Conservation (phyloP, 1,140 invertebrate species). For the Lutraria rhynchaena region DNA sequence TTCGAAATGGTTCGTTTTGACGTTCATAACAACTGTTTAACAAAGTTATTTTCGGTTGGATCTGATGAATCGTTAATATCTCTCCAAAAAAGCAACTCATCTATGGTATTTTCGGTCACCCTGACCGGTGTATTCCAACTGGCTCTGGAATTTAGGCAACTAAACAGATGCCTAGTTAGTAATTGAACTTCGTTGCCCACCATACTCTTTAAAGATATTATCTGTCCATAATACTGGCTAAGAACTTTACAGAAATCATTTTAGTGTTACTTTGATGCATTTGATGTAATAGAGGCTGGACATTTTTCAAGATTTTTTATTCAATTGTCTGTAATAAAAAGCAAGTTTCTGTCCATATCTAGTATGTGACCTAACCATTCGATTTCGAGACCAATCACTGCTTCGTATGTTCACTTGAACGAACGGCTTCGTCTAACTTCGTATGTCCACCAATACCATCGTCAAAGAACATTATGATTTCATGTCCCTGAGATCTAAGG, state of each 20-base stretch:
- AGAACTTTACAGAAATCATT: background rate
- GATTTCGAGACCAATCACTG: slow-evolving; percentile 30
- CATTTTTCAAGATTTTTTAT: background rate
- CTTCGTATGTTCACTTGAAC: background rate
- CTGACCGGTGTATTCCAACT: slow-evolving; percentile 33
- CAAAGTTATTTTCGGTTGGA: background rate
- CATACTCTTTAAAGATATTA: slow-evolving; percentile 18
- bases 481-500: background rate
- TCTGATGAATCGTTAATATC: slow-evolving; percentile 6
- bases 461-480: slow-evolving; percentile 56
- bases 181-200: slow-evolving; percentile 19
- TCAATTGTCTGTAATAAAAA: slow-evolving; percentile 11
- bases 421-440: background rate
- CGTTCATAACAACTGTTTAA: background rate
- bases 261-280: background rate
- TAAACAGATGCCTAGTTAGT: slow-evolving; percentile 11
- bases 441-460: slow-evolving; percentile 48
- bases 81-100: too few relatives aligned
- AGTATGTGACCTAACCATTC: slow-evolving; percentile 51
- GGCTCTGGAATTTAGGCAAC: slow-evolving; percentile 14
- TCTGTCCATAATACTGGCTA: slow-evolving; percentile 9
- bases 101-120: background rate
- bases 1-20: background rate
- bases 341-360: background rate
- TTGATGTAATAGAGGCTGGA: background rate